Conservation (phyloP, 23 tunicate species). For the Aplidium turbinatum region DNA sequence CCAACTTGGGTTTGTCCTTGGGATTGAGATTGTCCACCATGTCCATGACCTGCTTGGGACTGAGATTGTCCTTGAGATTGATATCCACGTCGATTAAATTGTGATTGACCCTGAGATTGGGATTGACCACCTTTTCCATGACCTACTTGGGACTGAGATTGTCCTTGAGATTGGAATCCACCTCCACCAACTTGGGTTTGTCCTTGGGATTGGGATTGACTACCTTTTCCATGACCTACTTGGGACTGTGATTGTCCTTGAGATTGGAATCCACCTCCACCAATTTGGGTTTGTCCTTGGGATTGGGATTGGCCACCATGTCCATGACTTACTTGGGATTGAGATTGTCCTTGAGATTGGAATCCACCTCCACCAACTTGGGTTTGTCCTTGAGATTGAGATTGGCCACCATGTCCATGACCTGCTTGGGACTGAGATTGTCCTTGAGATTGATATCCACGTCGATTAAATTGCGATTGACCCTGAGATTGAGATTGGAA, state of each 20-base stretch:
- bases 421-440: constrained; percentile 14
- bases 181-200: background rate
- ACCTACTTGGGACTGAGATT: constrained; percentile 30
- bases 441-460: constrained; percentile 1
- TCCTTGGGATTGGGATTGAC: background rate
- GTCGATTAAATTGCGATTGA: constrained; percentile 5
- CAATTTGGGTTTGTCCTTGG: background rate
- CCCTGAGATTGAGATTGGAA: constrained; percentile 1
- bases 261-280: background rate
- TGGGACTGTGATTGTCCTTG: background rate
- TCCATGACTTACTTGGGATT: constrained; percentile 20
- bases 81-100: background rate
- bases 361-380: constrained; percentile 12
- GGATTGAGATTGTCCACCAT: constrained; percentile 3
- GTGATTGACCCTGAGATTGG: constrained; percentile 22
- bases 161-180: constrained; percentile 24
- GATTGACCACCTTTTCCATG: constrained; percentile 6
- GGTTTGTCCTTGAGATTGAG: constrained; percentile 23
- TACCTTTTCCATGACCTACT: background rate
- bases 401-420: background rate
- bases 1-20: constrained; percentile 3
- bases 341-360: constrained; percentile 17
- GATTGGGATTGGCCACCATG: background rate
- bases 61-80: background rate
- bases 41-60: background rate